These are phyloP conservation scores for Cuculus canorus DNA, from an alignment of 2,797 vertebrate genomes.

Conservation along the genomic window DNA sequence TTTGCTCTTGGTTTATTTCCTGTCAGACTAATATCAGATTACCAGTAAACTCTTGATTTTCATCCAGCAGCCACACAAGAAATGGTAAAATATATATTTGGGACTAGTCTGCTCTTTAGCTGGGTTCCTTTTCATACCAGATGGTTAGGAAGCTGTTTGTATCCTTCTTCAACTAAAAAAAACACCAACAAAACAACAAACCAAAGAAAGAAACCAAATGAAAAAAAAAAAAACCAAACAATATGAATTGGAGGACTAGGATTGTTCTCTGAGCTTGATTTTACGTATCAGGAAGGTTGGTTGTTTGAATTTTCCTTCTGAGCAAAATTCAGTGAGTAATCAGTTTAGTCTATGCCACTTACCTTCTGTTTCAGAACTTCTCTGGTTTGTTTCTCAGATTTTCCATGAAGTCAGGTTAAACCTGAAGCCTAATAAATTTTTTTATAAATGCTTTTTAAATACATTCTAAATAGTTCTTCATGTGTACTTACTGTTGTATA, in stretches of 20 bases:
- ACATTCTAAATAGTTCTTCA: not conserved
- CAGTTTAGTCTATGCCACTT: not conserved
- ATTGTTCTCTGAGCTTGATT: not conserved
- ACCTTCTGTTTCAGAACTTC: not conserved
- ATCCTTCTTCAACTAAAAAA: not conserved
- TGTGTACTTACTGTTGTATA: not conserved
- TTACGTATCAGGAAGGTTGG: not conserved
- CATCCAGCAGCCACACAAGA: not conserved
- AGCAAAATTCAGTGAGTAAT: not conserved
- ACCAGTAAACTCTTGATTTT: not conserved
- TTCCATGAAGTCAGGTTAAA: not conserved
- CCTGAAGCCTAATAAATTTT: not conserved
- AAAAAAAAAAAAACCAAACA: not conserved
- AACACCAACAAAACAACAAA: not conserved
- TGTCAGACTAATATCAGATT: not conserved
- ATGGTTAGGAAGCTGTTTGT: not conserved
- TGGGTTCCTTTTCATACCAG: not conserved
- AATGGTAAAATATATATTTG: not conserved
- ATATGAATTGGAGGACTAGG: not conserved
- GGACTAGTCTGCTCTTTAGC: not conserved
- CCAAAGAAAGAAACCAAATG: not conserved
- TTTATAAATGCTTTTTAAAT: not conserved
- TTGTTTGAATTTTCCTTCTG: not conserved
- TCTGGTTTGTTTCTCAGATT: not conserved
- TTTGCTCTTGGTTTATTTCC: not conserved